Evolutionary conservation across 2,113 vertebrate genomes (phyloP).

Genomic region (Chionodraco myersi): DNA sequence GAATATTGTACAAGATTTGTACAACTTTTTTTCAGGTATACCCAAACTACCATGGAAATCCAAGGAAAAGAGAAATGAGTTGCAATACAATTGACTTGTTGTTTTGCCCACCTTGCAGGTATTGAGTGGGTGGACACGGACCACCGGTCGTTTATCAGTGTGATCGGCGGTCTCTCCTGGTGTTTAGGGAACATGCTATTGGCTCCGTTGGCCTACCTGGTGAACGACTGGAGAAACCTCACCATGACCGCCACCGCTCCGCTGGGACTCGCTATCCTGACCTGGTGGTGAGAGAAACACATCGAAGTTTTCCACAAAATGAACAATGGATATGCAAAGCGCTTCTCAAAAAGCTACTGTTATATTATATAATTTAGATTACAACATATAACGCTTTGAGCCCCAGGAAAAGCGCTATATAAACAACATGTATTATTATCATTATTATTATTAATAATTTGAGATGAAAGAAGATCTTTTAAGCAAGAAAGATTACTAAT

Average conservation of each 20-base stretch:
- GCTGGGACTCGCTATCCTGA: slow-evolving; percentile 66
- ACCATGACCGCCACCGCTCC: slow-evolving; percentile 73
- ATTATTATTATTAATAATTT: no score
- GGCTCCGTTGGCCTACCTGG: slow-evolving; percentile 69
- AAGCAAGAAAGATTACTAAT: no score
- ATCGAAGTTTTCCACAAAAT: no score
- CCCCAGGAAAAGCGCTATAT: no score
- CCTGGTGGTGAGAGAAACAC: slow-evolving; percentile 77
- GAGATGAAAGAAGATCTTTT: no score
- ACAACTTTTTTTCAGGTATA: no score
- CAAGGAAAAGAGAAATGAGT: neutral
- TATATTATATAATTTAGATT: no score
- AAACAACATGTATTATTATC: no score
- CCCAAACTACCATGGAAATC: neutral
- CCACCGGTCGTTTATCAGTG: slow-evolving; percentile 71
- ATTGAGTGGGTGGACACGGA: slow-evolving; percentile 80
- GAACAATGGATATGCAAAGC: no score
- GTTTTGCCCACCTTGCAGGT: slow-evolving; percentile 43
- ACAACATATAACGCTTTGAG: no score
- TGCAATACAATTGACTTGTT: neutral
- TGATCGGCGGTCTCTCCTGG: slow-evolving; percentile 78
- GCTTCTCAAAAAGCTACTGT: no score
- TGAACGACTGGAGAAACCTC: slow-evolving; percentile 77
- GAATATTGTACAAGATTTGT: no score
- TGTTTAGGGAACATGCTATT: slow-evolving; percentile 77